Conservation (phyloP, 2,113 vertebrate species). For the Sylvilagus bachmani region DNA sequence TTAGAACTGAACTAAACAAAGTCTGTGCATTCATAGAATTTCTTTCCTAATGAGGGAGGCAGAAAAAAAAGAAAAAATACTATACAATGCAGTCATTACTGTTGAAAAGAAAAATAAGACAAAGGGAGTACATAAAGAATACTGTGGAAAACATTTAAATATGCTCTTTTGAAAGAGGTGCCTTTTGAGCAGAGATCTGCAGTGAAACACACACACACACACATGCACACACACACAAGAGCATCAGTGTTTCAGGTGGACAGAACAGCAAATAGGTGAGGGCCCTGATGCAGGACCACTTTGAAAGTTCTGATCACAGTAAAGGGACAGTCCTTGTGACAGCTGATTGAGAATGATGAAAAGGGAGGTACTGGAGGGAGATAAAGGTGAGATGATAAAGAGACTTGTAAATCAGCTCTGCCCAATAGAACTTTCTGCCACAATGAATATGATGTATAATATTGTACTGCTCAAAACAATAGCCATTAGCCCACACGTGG, state of each 20-base stretch:
- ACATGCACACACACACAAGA: background rate
- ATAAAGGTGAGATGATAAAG: background rate
- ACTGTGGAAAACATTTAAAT: background rate
- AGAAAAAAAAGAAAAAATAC: background rate
- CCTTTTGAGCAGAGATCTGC: background rate
- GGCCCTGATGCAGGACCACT: background rate
- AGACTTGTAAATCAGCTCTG: background rate
- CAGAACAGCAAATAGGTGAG: background rate
- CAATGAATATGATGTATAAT: background rate
- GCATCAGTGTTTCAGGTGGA: background rate
- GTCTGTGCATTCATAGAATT: background rate
- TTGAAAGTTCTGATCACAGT: background rate
- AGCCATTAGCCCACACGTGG: background rate
- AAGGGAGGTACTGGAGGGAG: background rate
- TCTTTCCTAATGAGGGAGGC: background rate
- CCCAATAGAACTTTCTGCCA: background rate
- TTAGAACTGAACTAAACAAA: background rate
- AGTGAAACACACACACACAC: background rate
- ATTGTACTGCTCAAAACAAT: background rate
- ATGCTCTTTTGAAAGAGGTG: background rate
- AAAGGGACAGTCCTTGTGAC: background rate
- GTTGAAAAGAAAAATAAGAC: conserved; percentile 6
- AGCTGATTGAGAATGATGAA: background rate
- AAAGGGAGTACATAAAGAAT: background rate
- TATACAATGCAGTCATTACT: background rate